Base-by-base conservation (phyloP, 2,113 vertebrate genomes). In the Felis chaus region DNA sequence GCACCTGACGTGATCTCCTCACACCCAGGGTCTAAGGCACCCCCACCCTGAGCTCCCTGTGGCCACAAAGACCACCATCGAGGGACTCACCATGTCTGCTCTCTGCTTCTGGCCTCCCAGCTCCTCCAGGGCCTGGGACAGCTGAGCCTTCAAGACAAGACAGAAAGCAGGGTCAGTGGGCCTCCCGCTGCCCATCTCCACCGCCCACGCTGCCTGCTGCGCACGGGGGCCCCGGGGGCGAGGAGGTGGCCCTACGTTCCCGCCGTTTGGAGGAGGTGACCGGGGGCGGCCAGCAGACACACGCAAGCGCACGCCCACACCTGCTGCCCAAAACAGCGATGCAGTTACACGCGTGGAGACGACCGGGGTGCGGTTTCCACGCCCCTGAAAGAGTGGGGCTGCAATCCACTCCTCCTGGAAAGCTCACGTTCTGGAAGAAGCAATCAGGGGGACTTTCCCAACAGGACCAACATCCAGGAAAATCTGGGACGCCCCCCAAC, bases 41-140 rank as follows among this genome's bases (percentile, higher is more conserved):
- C 57, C 50, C 3, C 11, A 5, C 11, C 55, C 18, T 0, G 4
- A 9, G 45, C 71, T 68, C 7, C 39, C 15, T 76, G 2, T 15
- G 18, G 21, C 10, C 57, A 39, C 33, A 2, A 6, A 65, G 55
- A 8, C 19, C 14, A 48, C 9, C 36, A 18, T 1, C 14, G 3
- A 3, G 18, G 33, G 50, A 98, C 99, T 99, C 94, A 99, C 99
- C 84, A 98, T 98, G 78, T 99, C 99, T 4, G 99, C 99, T 98
- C 99, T 99, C 83, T 99, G 98, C 96, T 99, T 99, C 81, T 99
- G 99, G 89, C 74, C 97, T 39, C 99, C 99, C 5, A 98, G 98
- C 94, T 99, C 99, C 96, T 99, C 99, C 93, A 99, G 98, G 57
- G 99, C 99, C 98, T 99, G 99, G 14, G 98, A 99, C 71, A 99